Conservation (phyloP, 2,888 invertebrate genomes). For the Aromia moschata region DNA sequence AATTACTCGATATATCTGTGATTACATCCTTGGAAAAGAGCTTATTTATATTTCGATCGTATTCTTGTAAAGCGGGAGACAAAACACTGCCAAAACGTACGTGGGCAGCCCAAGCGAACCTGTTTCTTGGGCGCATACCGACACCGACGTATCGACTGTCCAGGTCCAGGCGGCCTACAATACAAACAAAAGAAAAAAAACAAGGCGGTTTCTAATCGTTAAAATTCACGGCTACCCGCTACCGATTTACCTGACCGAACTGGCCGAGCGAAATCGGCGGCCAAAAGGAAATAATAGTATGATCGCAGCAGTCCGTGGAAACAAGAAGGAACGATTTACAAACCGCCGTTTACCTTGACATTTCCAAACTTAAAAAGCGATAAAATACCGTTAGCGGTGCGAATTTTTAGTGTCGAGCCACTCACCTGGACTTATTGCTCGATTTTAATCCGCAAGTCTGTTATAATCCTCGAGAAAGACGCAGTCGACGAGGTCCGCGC, state of each 20-base stretch:
- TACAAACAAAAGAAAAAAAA: conserved; percentile 16
- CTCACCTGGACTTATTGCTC: conserved; percentile 3
- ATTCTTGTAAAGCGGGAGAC: too few relatives aligned
- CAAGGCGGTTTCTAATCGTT: conserved; percentile 19
- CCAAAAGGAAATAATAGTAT: too few relatives aligned
- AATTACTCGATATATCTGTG: too few relatives aligned
- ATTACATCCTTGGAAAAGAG: too few relatives aligned
- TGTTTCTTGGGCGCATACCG: too few relatives aligned
- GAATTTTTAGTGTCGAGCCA: neutral
- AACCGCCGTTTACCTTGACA: conserved; percentile 10
- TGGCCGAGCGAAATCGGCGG: neutral
- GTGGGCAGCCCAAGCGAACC: too few relatives aligned
- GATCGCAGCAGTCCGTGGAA: too few relatives aligned
- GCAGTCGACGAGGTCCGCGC: neutral
- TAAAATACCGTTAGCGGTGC: conserved; percentile 18
- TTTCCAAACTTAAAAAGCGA: conserved; percentile 11
- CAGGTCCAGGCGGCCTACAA: neutral
- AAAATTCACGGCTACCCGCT: conserved; percentile 11
- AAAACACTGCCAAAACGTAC: too few relatives aligned
- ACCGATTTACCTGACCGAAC: neutral
- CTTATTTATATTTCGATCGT: too few relatives aligned
- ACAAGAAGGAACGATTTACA: neutral
- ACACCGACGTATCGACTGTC: too few relatives aligned
- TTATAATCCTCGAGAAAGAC: neutral
- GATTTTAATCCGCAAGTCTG: conserved; percentile 2